A percentile compares a stretch with the other conserved stretches of the same genome.
Conservation (phyloP, 2,888 invertebrate species). For the Drosophila borborema region DNA sequence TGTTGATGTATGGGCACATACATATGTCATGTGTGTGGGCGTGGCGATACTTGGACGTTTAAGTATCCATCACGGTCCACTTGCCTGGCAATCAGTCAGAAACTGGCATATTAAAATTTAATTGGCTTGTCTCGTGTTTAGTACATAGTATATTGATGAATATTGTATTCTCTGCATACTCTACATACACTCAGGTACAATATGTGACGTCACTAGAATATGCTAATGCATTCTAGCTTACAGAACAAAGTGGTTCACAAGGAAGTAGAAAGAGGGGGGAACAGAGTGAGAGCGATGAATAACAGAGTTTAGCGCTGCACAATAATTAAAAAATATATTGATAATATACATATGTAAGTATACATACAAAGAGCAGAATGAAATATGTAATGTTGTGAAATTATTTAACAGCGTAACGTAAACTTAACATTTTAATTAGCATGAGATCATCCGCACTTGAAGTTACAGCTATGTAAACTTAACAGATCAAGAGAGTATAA, state of each 20-base stretch:
- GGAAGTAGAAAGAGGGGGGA: background rate
- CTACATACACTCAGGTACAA: too few relatives aligned
- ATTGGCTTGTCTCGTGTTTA: conserved; percentile 37
- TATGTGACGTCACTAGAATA: background rate
- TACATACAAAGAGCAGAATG: background rate
- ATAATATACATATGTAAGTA: too few relatives aligned
- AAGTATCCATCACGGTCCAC: conserved; percentile 37
- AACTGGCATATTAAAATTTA: conserved; percentile 38
- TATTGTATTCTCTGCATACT: background rate
- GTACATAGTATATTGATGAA: conserved; percentile 21
- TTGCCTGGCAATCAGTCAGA: conserved; percentile 40
- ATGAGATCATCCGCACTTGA: background rate
- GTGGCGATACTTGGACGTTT: conserved; percentile 24
- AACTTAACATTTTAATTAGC: background rate
- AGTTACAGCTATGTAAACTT: background rate
- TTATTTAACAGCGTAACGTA: background rate
- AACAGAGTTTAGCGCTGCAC: background rate
- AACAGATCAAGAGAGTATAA: background rate
- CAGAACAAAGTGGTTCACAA: background rate
- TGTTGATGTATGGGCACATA: conserved; percentile 24
- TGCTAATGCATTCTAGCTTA: background rate
- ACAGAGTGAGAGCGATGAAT: background rate
- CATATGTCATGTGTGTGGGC: conserved; percentile 5
- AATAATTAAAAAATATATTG: background rate
- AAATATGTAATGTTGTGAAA: background rate